A percentile compares a stretch with the other conserved stretches of the same genome.
These are phyloP conservation scores for Bothrops jararaca DNA, from an alignment of 2,113 vertebrate species.

Conservation along the genomic window DNA sequence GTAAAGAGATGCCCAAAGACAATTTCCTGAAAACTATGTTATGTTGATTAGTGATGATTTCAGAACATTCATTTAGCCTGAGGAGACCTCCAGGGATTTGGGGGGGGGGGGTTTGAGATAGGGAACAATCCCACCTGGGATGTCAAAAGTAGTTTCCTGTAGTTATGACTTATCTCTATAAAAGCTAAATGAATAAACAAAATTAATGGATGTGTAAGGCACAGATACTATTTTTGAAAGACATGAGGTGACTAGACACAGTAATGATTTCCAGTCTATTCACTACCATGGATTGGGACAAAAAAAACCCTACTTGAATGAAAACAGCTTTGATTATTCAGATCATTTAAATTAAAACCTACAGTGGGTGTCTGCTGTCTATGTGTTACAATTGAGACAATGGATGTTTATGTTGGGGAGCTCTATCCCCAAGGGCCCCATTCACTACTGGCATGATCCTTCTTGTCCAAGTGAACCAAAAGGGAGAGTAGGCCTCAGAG, in stretches of 20 bases:
- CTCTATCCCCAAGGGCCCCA: not conserved
- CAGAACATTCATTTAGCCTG: not conserved
- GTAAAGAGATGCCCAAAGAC: not conserved
- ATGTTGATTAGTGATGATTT: not conserved
- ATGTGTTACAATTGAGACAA: not conserved
- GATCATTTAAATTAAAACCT: not conserved
- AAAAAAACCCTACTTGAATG: not conserved
- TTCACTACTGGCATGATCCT: not conserved
- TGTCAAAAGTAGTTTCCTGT: not conserved
- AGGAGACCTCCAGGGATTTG: not conserved
- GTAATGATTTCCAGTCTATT: not conserved
- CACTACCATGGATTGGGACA: no score
- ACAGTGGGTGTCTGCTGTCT: not conserved
- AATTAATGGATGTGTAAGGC: not conserved
- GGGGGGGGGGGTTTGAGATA: not conserved
- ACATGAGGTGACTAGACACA: not conserved
- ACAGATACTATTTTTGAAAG: not conserved
- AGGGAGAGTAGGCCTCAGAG: not conserved
- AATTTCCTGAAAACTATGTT: not conserved
- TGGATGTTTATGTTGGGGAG: not conserved
- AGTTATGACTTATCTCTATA: not conserved
- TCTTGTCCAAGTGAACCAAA: not conserved
- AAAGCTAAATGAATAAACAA: not conserved
- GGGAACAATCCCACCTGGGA: not conserved
- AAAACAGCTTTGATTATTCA: not conserved